Conservation (phyloP, 2,888 invertebrate species). For the Coleophora flavipennella region DNA sequence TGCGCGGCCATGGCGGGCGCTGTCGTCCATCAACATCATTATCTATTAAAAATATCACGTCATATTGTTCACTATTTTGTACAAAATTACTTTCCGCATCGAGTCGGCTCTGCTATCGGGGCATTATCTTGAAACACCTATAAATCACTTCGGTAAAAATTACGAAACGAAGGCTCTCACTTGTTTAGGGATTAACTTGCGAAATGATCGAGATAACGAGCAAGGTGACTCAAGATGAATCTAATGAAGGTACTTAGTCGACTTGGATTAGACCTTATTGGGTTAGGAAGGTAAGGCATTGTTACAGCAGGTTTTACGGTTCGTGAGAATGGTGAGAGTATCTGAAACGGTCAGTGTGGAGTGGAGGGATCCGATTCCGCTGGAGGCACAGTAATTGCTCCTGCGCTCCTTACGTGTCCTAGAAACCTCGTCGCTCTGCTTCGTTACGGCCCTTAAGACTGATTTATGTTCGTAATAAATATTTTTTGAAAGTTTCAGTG, state of each 20-base stretch:
- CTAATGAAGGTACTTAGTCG: too few relatives aligned
- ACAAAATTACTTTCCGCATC: conserved; percentile 59
- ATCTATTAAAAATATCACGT: conserved; percentile 72
- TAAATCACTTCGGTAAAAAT: conserved; percentile 60
- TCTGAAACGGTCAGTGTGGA: background rate
- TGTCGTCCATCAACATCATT: conserved; percentile 69
- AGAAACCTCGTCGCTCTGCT: conserved; percentile 57
- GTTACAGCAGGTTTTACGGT: too few relatives aligned
- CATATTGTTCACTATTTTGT: conserved; percentile 69
- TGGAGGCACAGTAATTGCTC: conserved; percentile 29
- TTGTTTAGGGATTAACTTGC: conserved; percentile 22
- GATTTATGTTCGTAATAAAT: conserved; percentile 68
- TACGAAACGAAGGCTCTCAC: conserved; percentile 40
- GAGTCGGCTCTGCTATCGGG: conserved; percentile 41
- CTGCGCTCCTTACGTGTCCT: conserved; percentile 46
- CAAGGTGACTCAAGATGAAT: too few relatives aligned
- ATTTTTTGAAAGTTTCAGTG: conserved; percentile 70
- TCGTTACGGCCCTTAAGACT: conserved; percentile 67
- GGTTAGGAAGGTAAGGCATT: background rate
- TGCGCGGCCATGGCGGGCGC: conserved; percentile 37
- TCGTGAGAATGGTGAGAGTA: background rate
- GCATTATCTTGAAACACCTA: conserved; percentile 54
- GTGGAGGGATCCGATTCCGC: background rate
- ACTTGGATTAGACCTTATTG: too few relatives aligned
- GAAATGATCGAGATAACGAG: conserved; percentile 11